Conservation (phyloP, 2,113 vertebrate species). For the Oncorhynchus masou region DNA sequence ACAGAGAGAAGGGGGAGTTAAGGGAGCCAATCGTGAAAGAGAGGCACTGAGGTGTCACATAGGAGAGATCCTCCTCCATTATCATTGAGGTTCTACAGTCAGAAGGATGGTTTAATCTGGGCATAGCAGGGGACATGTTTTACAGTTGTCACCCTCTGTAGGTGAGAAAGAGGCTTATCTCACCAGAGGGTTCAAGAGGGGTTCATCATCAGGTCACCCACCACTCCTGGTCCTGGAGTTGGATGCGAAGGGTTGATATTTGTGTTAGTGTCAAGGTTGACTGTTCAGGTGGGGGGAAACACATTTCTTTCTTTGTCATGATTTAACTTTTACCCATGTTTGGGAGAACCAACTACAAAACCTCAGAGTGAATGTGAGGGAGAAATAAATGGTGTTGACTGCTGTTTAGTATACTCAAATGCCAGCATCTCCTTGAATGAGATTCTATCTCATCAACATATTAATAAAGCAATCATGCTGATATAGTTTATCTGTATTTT, state of each 20-base stretch:
- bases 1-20: background rate
- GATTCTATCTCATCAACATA: too few relatives aligned
- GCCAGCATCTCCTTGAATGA: too few relatives aligned
- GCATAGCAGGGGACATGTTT: slow-evolving; percentile 15
- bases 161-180: slow-evolving; percentile 16
- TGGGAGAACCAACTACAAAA: background rate
- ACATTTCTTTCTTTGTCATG: background rate
- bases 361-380: background rate
- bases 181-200: slow-evolving; percentile 1
- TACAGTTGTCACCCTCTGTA: slow-evolving; percentile 7
- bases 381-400: background rate
- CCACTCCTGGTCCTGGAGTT: slow-evolving; percentile 5
- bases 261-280: slow-evolving; percentile 4
- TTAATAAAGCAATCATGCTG: too few relatives aligned
- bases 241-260: background rate
- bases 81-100: slow-evolving; percentile 21
- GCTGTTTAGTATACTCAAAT: too few relatives aligned
- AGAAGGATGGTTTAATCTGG: slow-evolving; percentile 29
- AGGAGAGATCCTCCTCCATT: slow-evolving; percentile 32
- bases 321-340: background rate
- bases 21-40: background rate
- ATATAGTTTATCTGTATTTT: too few relatives aligned
- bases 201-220: slow-evolving; percentile 29
- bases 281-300: background rate
- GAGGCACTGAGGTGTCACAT: slow-evolving; percentile 14